Evolutionary conservation across 2,888 invertebrate species (phyloP), one percentile per base, ranked within the genome.

Genomic region (Amorpha juglandis): DNA sequence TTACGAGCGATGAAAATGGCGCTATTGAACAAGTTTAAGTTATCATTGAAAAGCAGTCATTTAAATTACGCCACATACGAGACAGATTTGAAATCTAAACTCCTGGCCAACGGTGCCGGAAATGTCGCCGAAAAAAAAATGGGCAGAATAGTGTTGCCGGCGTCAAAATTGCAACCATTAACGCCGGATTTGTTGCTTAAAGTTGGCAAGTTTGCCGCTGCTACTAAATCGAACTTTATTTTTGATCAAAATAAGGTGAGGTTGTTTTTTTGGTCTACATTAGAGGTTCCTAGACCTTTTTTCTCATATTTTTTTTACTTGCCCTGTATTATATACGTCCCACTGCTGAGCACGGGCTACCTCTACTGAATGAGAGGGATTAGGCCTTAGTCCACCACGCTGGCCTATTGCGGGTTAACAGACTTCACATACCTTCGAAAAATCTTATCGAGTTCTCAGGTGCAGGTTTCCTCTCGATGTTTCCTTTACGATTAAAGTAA

Each of bases 111-210:
- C 4, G 27, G 27, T 27, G 2, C 66, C 2, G 38, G 16, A 65
- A 4, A 63, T 52, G 7, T 8, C 27, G 21, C n/a, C 6, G 33
- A 19, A 0, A 50, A 62, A 27, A 47, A 38, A 0, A 0, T 67
- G 2, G 67, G 72, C 0, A 86, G 81, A 21, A 6, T 89, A 3
- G 88, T 92, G 48, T 71, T 92, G 65, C 89, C 92, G n/a, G 90
- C 90, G 0, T 91, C 92, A 0, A 92, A 92, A 67, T 68, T 93
- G 9, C 87, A 88, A 19, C 91, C 93, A 0, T 63, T 93, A 47
- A 91, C 93, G 0, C 80, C 91, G 0, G 87, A 89, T 67, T 88
- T 86, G 45, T 77, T 89, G 8, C 71, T 91, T 0, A 84, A 86
- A 68, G 73, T 84, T 1, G 82, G 77, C 0, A 84, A 81, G 33